Conservation (phyloP, 2,888 invertebrate species). For the Oscheius sp. region DNA sequence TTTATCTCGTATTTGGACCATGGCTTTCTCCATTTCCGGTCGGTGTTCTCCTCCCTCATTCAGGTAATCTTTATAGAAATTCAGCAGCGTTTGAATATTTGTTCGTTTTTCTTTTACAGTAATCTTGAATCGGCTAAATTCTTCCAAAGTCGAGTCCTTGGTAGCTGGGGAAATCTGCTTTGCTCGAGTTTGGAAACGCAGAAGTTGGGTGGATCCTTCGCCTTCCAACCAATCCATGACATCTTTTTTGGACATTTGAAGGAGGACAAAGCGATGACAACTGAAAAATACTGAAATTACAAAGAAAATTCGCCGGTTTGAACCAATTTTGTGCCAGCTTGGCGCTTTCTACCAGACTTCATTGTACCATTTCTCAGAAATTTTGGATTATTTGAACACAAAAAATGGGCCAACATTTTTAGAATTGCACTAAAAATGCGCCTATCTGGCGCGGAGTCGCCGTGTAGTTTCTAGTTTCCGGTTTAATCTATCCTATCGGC, state of each 20-base stretch:
- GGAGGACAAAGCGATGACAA: constrained; percentile 47
- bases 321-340: no score
- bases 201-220: constrained; percentile 44
- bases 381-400: no score
- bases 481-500: no score
- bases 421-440: no score
- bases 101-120: constrained; percentile 52
- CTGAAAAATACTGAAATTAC: constrained; percentile 35
- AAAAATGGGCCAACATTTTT: no score
- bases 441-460: no score
- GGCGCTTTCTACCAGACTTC: no score
- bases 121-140: constrained; percentile 51
- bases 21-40: constrained; percentile 41
- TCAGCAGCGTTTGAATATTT: constrained; percentile 48
- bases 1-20: constrained; percentile 41
- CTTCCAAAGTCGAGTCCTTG: constrained; percentile 42
- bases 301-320: no score
- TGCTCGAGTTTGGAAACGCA: constrained; percentile 38
- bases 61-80: constrained; percentile 29
- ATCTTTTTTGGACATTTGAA: constrained; percentile 44
- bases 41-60: constrained; percentile 43
- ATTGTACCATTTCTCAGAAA: no score
- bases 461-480: no score
- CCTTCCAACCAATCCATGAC: constrained; percentile 51
- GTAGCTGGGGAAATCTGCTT: constrained; percentile 20